A percentile compares a stretch with the other conserved stretches of the same genome.
Conservation (phyloP, 1,140 invertebrate species). For the Dendrolimus punctatus region DNA sequence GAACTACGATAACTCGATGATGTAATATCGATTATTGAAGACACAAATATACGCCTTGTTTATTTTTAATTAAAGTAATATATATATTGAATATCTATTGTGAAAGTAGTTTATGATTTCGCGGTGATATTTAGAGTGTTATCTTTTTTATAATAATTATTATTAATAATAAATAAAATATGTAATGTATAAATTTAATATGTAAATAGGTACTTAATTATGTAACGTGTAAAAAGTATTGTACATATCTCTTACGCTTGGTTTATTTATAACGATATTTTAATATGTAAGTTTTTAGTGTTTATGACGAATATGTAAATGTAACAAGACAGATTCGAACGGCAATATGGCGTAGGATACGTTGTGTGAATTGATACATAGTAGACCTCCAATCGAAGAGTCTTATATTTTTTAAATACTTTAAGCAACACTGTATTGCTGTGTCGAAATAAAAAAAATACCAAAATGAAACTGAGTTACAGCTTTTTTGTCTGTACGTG, state of each 20-base stretch:
- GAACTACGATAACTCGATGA: no score
- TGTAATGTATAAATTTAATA: constrained; percentile 69
- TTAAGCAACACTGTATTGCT: no score
- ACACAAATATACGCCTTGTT: no score
- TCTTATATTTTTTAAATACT: no score
- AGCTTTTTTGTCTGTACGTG: no score
- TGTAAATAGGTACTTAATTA: constrained; percentile 72
- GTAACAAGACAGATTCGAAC: constrained; percentile 36
- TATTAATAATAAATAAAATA: no score
- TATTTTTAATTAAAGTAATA: constrained; percentile 33
- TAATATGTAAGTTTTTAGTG: constrained; percentile 43
- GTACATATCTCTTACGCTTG: constrained; percentile 71
- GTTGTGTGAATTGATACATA: no score
- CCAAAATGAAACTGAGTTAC: no score
- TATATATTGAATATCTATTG: constrained; percentile 58
- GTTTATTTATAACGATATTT: constrained; percentile 58
- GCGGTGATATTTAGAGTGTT: constrained; percentile 67
- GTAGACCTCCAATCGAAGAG: no score
- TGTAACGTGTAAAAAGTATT: constrained; percentile 68
- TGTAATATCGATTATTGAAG: no score
- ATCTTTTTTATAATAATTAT: constrained; percentile 58
- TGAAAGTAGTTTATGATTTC: constrained; percentile 69
- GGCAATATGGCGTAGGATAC: constrained; percentile 8
- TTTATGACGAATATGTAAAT: constrained; percentile 24
- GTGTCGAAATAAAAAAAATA: no score